Conservation (phyloP, 1,140 invertebrate species). For the Sitophilus oryzae region DNA sequence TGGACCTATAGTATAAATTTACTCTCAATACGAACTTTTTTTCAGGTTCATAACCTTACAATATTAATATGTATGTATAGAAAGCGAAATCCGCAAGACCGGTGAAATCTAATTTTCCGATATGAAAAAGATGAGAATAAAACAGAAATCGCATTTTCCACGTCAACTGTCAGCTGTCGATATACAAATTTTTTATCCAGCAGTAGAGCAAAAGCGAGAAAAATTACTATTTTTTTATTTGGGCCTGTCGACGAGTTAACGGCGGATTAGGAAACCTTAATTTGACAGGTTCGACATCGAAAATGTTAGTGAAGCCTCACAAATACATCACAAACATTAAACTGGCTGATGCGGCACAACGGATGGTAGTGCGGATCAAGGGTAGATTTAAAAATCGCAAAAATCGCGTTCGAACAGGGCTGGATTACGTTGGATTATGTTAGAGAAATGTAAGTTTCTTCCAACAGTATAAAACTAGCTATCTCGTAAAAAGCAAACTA, state of each 20-base stretch:
- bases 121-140: no score
- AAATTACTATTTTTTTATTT: neutral
- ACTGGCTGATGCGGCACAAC: neutral
- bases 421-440: neutral
- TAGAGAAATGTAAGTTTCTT: no score
- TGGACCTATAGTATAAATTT: no score
- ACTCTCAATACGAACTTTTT: no score
- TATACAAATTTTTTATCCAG: neutral
- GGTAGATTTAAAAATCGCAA: neutral
- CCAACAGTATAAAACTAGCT: no score
- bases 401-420: neutral
- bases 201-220: neutral
- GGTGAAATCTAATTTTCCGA: no score
- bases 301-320: conserved; percentile 2
- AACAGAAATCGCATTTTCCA: neutral
- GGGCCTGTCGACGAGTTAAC: neutral
- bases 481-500: no score
- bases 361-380: neutral
- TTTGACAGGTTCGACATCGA: conserved; percentile 3
- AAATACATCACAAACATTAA: neutral
- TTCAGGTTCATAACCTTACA: no score
- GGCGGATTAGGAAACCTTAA: conserved; percentile 3
- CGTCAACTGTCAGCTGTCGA: neutral
- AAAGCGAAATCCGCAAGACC: no score
- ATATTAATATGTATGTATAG: no score